Base-by-base conservation (phyloP, 2,797 vertebrate species). In the Anabas testudineus region DNA sequence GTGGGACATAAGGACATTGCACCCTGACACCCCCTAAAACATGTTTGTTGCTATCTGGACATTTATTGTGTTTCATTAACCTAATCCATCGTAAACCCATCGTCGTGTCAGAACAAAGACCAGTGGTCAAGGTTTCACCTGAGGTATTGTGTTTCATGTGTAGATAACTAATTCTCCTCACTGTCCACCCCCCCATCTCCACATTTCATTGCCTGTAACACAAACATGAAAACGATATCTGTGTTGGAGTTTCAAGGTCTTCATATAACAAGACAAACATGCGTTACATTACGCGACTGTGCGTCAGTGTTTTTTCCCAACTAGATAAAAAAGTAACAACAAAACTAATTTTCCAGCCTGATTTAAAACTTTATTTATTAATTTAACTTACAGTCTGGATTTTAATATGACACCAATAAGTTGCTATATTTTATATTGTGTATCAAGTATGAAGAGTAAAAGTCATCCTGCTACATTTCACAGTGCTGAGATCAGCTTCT, bases 1-100 rank as follows among this genome's bases (percentile, higher is more conserved):
- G 62, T 64, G 49, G 78, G 53, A 76, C 75, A 79, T 14, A 49
- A 80, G 67, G 69, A 53, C 68, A 45, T 57, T 42, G 6, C 16
- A n/a, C 0, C 0, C 41, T 58, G 75, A 37, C 66, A 30, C 7
- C 28, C 28, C 28, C 28, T 6, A 30, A 30, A 30, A 6, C 28
- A 30, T 7, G 28, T 30, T 28, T 30, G 28, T 28, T 7, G 28
- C 28, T 30, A 6, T 30, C 34, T 36, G 34, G 34, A 13, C 13
- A 13, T 36, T 32, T 1, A 18, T 28, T 5, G 10, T n/a, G 13
- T 28, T n/a, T 51, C 16, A 30, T 30, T 28, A 28, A 18, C 26
- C 18, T 16, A 51, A 28, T 18, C 7, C n/a, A 10, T 7, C 32
- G 34, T 36, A 36, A 37, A 22, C 7, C 19, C 22, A 2, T 0